Evolutionary conservation across 2,113 vertebrate species (phyloP), one percentile per base, ranked within the genome.

Genomic region (Thymallus thymallus): DNA sequence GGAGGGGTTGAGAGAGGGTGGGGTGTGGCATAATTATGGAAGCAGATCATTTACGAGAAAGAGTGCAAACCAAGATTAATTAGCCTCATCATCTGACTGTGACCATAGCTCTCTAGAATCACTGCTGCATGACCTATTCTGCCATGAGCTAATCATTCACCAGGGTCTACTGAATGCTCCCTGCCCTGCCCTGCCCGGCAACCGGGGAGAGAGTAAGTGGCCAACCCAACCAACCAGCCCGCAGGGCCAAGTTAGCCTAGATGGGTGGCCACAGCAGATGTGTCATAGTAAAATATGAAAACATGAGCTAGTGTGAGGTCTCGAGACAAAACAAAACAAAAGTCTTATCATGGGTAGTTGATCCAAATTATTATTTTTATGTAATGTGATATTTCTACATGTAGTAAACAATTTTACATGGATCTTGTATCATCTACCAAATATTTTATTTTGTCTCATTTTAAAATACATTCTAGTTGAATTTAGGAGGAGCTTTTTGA

Each of bases 1-100:
- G 56, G 6, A 70, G 67, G 41, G 20, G 48, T 51, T 51, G 48
- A 51, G 68, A 67, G 71, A 1, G 23, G 66, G 75, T n/a, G n/a
- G n/a, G n/a, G 75, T 83, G 77, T 51, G 71, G 60, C 67, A 71
- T 84, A 88, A 90, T 89, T 86, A 82, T 69, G 71, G 86, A 85
- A 84, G 84, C 77, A 87, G 88, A 90, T 87, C 82, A 89, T 89
- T 86, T 87, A 85, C 76, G 20, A 75, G 76, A 77, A 73, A 60
- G 70, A 86, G 83, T 83, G 88, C 85, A 87, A 89, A 87, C 76
- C 73, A 87, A 88, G 87, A 84, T 86, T 85, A 87, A 90, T 89
- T 89, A 82, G 81, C 76, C 75, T 85, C 86, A 88, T 88, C 86
- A 83, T 87, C 82, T 75, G 85, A 67, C 62, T 76, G 76, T 84